A percentile compares a stretch with the other conserved stretches of the same genome.
Conservation (phyloP, 1,140 invertebrate genomes). For the Diachasmimorpha longicaudata region DNA sequence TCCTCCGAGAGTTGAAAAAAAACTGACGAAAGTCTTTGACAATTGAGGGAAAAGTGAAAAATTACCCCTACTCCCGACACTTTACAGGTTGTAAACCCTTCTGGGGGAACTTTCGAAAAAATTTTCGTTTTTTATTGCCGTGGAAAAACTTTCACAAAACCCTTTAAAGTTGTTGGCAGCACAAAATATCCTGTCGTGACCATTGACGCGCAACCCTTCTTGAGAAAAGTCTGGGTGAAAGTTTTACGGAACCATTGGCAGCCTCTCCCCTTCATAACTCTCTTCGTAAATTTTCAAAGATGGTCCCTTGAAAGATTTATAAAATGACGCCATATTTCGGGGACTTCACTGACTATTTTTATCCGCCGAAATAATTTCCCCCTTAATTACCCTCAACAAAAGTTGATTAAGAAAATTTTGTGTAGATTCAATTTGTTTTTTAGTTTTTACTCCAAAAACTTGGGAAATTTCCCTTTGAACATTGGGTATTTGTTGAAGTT, state of each 20-base stretch:
- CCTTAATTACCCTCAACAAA: no score
- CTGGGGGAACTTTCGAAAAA: constrained; percentile 47
- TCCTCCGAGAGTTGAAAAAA: constrained; percentile 34
- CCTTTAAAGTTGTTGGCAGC: constrained; percentile 33
- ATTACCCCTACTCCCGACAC: constrained; percentile 35
- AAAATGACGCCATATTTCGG: no score
- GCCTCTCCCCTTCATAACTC: not conserved
- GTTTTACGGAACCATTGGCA: not conserved
- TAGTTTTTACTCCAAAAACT: no score
- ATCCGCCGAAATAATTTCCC: no score
- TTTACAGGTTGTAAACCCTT: constrained; percentile 44
- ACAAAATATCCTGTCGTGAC: not conserved
- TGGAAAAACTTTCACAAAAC: constrained; percentile 44
- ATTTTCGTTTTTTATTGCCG: constrained; percentile 38
- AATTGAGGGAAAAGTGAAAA: constrained; percentile 44
- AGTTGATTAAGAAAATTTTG: no score
- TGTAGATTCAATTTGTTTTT: no score
- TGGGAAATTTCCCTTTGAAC: no score
- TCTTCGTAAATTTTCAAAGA: not conserved
- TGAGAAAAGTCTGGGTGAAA: not conserved
- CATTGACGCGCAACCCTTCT: constrained; percentile 20
- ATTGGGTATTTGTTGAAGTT: no score
- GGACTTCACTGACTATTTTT: no score
- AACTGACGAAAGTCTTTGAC: constrained; percentile 40
- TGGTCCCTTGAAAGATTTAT: not conserved